Conservation (phyloP, 2,113 vertebrate species). For the Callithrix jacchus region DNA sequence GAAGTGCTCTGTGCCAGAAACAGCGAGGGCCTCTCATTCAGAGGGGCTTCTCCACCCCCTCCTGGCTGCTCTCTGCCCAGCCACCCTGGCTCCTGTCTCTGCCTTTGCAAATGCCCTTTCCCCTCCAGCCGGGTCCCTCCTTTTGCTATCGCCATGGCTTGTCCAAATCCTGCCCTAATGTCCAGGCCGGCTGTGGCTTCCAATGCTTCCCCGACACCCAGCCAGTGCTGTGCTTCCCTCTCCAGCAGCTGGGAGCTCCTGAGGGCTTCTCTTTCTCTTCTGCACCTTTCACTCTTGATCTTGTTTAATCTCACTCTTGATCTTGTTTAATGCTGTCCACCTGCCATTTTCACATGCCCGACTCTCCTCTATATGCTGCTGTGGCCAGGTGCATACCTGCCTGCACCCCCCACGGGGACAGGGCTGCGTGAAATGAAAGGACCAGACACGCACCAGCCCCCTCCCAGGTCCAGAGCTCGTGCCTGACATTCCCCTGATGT, state of each 20-base stretch:
- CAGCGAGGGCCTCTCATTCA: background rate
- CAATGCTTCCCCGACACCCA: no score
- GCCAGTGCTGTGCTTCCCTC: no score
- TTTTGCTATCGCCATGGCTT: accelerated
- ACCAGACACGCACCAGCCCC: background rate
- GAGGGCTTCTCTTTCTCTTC: background rate
- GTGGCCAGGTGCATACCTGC: background rate
- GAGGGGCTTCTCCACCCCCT: background rate
- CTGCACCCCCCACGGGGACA: background rate
- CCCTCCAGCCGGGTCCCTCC: no score
- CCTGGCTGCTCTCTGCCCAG: background rate
- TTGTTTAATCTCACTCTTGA: background rate
- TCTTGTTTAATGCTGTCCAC: background rate
- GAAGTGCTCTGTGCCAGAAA: background rate
- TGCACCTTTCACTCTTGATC: accelerated
- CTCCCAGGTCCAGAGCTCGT: accelerated
- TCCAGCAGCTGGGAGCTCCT: background rate
- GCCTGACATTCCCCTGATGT: background rate
- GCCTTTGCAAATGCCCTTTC: background rate
- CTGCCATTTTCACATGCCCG: accelerated
- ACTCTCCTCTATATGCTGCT: background rate
- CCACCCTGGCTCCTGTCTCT: background rate
- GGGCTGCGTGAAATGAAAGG: background rate
- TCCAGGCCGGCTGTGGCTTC: no score
- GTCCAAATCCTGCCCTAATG: background rate